Base-by-base conservation (phyloP, 2,113 vertebrate genomes). In the Tachysurus fulvidraco region DNA sequence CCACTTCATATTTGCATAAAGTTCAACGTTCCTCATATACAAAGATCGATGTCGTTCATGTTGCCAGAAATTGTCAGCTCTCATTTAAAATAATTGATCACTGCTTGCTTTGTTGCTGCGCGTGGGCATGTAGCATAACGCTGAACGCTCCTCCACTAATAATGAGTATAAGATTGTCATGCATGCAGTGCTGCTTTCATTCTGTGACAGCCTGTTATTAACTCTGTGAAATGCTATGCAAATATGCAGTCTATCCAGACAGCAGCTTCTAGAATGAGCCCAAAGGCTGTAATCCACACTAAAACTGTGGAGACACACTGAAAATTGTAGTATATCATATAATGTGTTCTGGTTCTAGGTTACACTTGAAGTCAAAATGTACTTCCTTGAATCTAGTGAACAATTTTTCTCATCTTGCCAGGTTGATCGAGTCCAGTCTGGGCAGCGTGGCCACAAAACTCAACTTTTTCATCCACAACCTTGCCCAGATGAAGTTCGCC, bases 401-500 rank as follows among this genome's bases (percentile, higher is more conserved):
- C 8, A 11, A 44, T 67, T 25, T 25, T 52, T 80, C 25, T 60
- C 14, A 9, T 54, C 7, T 81, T 25, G 17, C 57, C 92, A 98
- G 98, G 93, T 93, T 98, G 90, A 99, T 99, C 0, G 98, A 99
- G 93, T 98, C 98, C 87, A 99, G 98, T 94, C 93, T 99, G 84
- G 97, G 98, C 91, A 99, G 98, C 1, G 97, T 99, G n/a, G 98
- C 98, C 91, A 99, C 98, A 85, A 99, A 99, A 91, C 96, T 99
- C 73, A 99, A 99, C 94, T 99, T 99, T 94, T 99, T 99, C 95
- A 97, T 99, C 93, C 98, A 99, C 93, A 99, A 99, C 89, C 93
- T 99, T 95, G 97, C 98, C 0, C 98, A 99, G 95, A 98, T 99
- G 97, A 99, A 99, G 93, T 98, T 99, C 86, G 90, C 96, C 0